Conservation (phyloP, 2,797 vertebrate species). For the Ptychadena robeensis region DNA sequence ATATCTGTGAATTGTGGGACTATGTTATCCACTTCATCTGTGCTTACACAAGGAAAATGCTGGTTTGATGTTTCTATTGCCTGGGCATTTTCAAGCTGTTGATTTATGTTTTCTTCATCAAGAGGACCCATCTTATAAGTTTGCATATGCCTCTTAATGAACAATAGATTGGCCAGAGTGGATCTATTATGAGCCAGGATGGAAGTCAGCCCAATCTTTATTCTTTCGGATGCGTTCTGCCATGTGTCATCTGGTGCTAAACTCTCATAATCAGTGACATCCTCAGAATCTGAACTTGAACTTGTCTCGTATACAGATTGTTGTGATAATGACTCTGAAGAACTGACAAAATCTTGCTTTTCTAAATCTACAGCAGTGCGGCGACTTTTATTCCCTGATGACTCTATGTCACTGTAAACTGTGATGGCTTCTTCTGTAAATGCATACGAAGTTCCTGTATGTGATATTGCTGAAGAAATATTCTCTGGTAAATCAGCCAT, state of each 20-base stretch:
- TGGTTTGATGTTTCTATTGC: neutral
- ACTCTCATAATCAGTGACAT: constrained; percentile 25
- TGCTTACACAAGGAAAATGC: neutral
- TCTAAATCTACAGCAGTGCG: neutral
- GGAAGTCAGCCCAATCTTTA: constrained; percentile 28
- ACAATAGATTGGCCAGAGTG: constrained; percentile 60
- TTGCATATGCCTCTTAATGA: neutral
- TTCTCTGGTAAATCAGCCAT: neutral
- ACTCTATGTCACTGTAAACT: neutral
- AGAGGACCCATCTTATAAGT: constrained; percentile 4
- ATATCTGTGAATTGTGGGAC: neutral
- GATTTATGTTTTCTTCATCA: constrained; percentile 52
- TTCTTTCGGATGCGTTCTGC: constrained; percentile 26
- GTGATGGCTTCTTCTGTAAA: constrained; percentile 11
- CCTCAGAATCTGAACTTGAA: constrained; percentile 58
- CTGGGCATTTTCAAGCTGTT: constrained; percentile 6
- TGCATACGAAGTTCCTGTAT: constrained; percentile 43
- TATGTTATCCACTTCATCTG: neutral
- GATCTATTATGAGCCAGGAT: constrained; percentile 68
- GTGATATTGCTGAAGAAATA: constrained; percentile 48
- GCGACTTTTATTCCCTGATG: constrained; percentile 27
- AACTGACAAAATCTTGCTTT: neutral
- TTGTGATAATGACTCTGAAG: constrained; percentile 40
- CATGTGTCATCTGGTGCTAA: neutral
- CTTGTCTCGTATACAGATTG: constrained; percentile 40